Conservation (phyloP, 2,113 vertebrate genomes). For the Apodemus speciosus region DNA sequence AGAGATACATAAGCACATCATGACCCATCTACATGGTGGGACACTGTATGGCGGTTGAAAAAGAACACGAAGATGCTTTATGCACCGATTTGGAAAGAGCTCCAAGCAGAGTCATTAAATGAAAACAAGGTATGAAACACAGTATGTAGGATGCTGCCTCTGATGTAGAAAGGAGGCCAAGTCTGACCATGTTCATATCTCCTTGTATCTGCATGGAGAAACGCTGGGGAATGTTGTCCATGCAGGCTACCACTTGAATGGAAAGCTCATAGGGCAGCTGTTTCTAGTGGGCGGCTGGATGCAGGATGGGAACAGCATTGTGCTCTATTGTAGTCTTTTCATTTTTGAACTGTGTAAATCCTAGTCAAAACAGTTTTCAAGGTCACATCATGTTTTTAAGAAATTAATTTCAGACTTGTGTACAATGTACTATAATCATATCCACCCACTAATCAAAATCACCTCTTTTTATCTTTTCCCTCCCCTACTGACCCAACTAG, state of each 20-base stretch:
- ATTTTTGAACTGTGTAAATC: constrained; percentile 24
- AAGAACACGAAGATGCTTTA: constrained; percentile 7
- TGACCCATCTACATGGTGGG: constrained; percentile 6
- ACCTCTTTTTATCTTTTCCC: neutral
- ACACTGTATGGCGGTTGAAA: constrained; percentile 41
- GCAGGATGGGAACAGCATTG: neutral
- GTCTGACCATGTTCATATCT: neutral
- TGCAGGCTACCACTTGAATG: neutral
- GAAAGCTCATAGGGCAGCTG: neutral
- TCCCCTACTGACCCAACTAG: neutral
- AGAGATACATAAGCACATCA: constrained; percentile 44
- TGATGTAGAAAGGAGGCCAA: neutral
- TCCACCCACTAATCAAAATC: neutral
- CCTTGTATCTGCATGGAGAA: neutral
- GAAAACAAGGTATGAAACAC: neutral
- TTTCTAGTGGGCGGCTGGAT: neutral
- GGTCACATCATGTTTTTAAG: neutral
- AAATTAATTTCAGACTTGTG: neutral
- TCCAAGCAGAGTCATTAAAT: neutral
- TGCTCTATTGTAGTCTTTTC: neutral
- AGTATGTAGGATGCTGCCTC: neutral
- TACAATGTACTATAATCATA: neutral
- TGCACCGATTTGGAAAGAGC: neutral
- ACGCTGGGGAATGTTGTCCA: neutral
- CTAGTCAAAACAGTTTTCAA: constrained; percentile 8